Percentiles rank a stretch among this genome's conserved stretches.
phyloP scores from a whole-genome alignment of 2,113 vertebrate genomes.

The Lagopus leucura region DNA sequence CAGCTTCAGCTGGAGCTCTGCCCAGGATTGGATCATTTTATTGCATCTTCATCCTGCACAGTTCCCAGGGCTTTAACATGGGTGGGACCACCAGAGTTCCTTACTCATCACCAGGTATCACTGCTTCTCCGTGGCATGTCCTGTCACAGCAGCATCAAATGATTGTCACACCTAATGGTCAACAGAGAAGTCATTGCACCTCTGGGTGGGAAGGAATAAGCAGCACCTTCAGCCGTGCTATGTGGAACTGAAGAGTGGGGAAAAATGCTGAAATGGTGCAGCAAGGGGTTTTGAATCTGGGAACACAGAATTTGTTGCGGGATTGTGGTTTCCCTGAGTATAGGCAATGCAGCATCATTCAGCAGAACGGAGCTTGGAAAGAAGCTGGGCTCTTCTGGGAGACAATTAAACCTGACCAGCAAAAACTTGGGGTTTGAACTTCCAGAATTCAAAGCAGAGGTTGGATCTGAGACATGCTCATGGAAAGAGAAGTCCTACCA shows the following conservation, averaged over 20 bases:
- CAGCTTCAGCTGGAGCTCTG: neutral
- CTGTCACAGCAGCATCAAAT: neutral
- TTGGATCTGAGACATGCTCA: neutral
- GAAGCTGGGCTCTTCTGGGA: neutral
- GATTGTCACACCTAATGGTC: neutral
- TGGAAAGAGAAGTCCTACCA: neutral
- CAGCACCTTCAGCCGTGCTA: fast-evolving
- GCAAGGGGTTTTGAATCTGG: neutral
- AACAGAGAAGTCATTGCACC: neutral
- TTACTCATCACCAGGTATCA: neutral
- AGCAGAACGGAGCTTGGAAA: neutral
- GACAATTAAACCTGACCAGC: neutral
- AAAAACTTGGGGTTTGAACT: neutral
- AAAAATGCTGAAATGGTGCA: neutral
- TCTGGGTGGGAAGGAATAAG: neutral
- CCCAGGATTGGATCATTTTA: neutral
- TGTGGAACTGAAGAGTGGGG: neutral
- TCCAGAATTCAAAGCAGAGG: neutral
- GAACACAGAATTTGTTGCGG: neutral
- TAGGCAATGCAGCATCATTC: neutral
- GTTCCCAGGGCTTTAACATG: neutral
- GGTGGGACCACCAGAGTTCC: neutral
- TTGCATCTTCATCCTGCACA: neutral
- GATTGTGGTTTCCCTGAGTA: neutral
- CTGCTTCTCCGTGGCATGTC: neutral